These are phyloP conservation scores for Tenualosa thibaudeaui DNA, from an alignment of 2,797 vertebrate genomes.

Conservation along the genomic window DNA sequence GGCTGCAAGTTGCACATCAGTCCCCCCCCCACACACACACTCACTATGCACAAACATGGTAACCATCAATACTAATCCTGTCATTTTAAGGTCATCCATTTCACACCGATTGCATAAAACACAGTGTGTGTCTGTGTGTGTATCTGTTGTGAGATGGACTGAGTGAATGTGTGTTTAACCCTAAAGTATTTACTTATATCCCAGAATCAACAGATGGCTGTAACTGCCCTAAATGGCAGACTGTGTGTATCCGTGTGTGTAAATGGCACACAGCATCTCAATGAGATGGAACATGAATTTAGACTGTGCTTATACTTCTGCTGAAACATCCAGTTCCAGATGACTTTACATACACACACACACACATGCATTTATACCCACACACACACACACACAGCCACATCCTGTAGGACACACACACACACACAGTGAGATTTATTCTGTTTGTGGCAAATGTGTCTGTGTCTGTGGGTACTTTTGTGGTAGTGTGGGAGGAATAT, in stretches of 20 bases:
- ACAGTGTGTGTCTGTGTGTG: not conserved
- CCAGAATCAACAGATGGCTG: not conserved
- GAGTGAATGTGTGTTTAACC: not conserved
- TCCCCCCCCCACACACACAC: not conserved
- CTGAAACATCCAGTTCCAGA: too few relatives aligned
- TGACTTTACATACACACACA: not conserved
- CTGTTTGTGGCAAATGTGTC: not conserved
- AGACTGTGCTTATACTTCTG: not conserved
- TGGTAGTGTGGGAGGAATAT: too few relatives aligned
- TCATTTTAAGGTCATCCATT: not conserved
- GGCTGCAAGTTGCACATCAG: not conserved
- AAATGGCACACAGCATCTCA: not conserved
- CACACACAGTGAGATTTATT: not conserved
- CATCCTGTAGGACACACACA: not conserved
- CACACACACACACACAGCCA: not conserved
- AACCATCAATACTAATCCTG: not conserved
- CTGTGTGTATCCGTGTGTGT: not conserved
- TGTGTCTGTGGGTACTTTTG: not conserved
- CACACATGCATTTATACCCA: not conserved
- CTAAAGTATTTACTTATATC: not conserved
- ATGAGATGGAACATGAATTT: conserved; percentile 15
- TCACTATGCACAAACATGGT: not conserved
- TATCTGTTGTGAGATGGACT: not conserved
- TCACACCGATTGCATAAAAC: too few relatives aligned
- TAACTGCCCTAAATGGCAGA: too few relatives aligned